These are phyloP conservation scores for Erethizon dorsatum DNA, from an alignment of 2,797 vertebrate species.

Conservation along the genomic window DNA sequence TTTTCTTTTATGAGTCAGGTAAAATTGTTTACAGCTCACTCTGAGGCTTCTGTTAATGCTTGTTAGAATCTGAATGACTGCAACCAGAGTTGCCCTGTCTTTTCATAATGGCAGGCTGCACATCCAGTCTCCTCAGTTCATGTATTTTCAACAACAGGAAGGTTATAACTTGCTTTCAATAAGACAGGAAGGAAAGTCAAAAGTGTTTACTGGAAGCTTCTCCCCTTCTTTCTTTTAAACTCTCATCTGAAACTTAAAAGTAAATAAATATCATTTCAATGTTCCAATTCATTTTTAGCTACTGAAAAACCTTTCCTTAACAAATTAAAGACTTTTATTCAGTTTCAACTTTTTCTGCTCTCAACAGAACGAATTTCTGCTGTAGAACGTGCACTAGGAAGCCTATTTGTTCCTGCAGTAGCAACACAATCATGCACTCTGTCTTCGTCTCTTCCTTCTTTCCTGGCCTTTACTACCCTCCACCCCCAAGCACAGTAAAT, in stretches of 20 bases:
- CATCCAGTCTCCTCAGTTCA: neutral
- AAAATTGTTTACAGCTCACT: neutral
- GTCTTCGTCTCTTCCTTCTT: neutral
- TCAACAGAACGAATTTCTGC: neutral
- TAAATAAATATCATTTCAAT: conserved; percentile 44
- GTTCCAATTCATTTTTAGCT: conserved; percentile 23
- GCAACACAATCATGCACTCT: neutral
- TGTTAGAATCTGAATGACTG: neutral
- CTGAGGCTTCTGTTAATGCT: neutral
- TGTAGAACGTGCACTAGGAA: neutral
- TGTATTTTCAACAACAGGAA: neutral
- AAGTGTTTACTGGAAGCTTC: conserved; percentile 21
- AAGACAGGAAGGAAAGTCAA: conserved; percentile 30
- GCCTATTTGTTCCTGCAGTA: neutral
- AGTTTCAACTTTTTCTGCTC: conserved; percentile 23
- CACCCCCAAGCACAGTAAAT: neutral
- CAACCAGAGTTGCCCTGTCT: neutral
- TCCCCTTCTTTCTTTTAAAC: neutral
- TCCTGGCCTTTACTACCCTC: neutral
- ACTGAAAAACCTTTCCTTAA: conserved; percentile 35
- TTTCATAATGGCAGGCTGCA: neutral
- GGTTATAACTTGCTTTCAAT: neutral
- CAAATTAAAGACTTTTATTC: conserved; percentile 41
- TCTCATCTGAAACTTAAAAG: conserved; percentile 52
- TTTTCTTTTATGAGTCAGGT: neutral